These are phyloP conservation scores for Mixornis gularis DNA, from an alignment of 2,113 vertebrate species.

Conservation along the genomic window DNA sequence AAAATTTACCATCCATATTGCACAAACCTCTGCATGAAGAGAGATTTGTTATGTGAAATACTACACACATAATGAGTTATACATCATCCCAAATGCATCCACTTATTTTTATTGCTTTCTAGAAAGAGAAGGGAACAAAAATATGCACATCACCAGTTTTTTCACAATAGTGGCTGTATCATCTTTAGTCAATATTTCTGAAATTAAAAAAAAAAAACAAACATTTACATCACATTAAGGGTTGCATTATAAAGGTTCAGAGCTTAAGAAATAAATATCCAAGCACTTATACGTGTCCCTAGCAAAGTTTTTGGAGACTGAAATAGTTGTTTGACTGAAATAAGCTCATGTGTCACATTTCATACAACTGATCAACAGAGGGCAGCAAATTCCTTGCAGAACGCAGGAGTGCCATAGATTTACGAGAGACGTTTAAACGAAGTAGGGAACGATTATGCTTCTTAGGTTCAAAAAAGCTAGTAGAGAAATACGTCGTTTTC, in stretches of 20 bases:
- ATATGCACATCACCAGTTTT: background rate
- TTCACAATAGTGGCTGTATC: background rate
- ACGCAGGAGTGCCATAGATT: fast-evolving
- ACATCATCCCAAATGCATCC: background rate
- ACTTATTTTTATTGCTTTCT: background rate
- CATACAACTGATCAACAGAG: background rate
- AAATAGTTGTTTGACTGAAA: background rate
- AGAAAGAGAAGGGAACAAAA: background rate
- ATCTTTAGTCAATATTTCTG: background rate
- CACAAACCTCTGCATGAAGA: background rate
- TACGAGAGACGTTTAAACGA: background rate
- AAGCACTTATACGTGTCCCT: fast-evolving
- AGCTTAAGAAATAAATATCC: background rate
- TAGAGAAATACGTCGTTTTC: background rate
- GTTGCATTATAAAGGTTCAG: background rate
- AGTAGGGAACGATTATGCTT: background rate
- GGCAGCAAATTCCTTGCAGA: slow-evolving; percentile 54
- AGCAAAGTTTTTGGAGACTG: background rate
- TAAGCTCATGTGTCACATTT: background rate
- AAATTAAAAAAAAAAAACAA: background rate
- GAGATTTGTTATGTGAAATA: fast-evolving
- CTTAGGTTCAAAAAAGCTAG: background rate
- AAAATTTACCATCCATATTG: background rate
- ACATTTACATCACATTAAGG: fast-evolving
- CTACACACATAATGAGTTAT: background rate